Evolutionary conservation across 2,888 invertebrate species (phyloP).

Genomic region (Perizoma affinitatum): DNA sequence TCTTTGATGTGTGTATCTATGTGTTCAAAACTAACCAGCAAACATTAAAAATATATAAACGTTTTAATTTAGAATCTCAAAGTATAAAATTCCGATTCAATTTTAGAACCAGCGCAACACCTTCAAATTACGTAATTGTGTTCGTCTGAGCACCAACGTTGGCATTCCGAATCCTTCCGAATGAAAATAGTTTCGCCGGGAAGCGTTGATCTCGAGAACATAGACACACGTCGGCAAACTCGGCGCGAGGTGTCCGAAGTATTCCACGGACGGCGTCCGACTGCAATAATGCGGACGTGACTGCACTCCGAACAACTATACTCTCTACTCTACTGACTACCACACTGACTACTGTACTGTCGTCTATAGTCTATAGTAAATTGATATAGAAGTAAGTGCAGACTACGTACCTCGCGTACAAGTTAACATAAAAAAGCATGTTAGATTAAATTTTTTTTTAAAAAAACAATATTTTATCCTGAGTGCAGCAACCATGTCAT

Average conservation of each 20-base stretch:
- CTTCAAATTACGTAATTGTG: conserved; percentile 24
- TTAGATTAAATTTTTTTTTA: too few relatives aligned
- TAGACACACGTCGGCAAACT: conserved; percentile 33
- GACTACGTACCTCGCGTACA: too few relatives aligned
- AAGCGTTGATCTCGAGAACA: conserved; percentile 31
- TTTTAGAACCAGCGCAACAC: background rate
- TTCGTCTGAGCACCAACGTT: conserved; percentile 16
- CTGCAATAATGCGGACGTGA: conserved; percentile 49
- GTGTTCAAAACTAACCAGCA: too few relatives aligned
- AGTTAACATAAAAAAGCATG: too few relatives aligned
- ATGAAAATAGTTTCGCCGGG: conserved; percentile 32
- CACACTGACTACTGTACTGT: too few relatives aligned
- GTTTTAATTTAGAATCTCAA: too few relatives aligned
- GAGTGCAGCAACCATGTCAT: too few relatives aligned
- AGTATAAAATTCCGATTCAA: too few relatives aligned
- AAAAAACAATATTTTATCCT: too few relatives aligned
- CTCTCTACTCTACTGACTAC: conserved; percentile 1
- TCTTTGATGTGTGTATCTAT: too few relatives aligned
- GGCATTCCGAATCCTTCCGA: conserved; percentile 29
- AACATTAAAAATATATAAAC: too few relatives aligned
- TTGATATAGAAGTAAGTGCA: too few relatives aligned
- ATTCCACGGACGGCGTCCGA: conserved; percentile 34
- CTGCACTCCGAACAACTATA: conserved; percentile 33
- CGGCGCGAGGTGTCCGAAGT: conserved; percentile 34
- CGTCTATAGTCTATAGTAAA: conserved; percentile 10